Base-by-base conservation (phyloP, 2,797 vertebrate species). In the Mormyrops attenuatus region DNA sequence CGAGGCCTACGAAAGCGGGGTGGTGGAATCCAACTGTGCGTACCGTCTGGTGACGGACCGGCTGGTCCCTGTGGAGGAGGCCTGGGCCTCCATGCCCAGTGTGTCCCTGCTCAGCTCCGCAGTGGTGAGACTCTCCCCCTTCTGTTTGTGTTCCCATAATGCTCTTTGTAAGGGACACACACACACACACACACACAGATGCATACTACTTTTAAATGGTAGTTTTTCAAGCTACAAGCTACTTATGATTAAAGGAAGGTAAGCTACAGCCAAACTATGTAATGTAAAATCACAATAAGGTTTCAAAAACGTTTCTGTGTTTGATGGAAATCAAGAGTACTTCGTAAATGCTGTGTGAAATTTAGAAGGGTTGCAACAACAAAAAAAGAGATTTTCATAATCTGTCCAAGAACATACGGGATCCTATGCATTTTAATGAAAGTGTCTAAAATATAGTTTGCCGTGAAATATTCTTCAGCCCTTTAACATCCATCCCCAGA, bases 21-120 rank as follows among this genome's bases (percentile, higher is more conserved):
- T 97, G 92, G 94, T 95, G 88, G 96, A 97, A 92, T 96, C 96
- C 0, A 97, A 97, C 95, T 96, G 96, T 90, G 94, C 95, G n/a
- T 97, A 96, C 93, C 92, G 91, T 30, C 94, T 97, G 91, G 91
- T 94, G 93, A 96, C 95, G 88, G 94, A 96, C 93, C 91, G 94
- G 52, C 94, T 97, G 91, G 94, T 96, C 13, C 96, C 96, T 55
- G 94, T 94, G 5, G 96, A 96, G 49, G 93, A 94, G 87, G 94
- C 93, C 92, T 97, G 96, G 96, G 96, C 96, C 80, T 92, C 93
- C 9, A 88, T 93, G 34, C 96, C 96, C 85, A 91, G 91, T 20
- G 13, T 92, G 86, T 91, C 93, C 88, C 93, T 97, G 89, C 95
- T 97, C 89, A 90, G 85, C 90, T 92, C 96, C 88, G 57, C 89